Evolutionary conservation across 2,113 vertebrate species (phyloP).

Genomic region (Petrocephalus zakoni): DNA sequence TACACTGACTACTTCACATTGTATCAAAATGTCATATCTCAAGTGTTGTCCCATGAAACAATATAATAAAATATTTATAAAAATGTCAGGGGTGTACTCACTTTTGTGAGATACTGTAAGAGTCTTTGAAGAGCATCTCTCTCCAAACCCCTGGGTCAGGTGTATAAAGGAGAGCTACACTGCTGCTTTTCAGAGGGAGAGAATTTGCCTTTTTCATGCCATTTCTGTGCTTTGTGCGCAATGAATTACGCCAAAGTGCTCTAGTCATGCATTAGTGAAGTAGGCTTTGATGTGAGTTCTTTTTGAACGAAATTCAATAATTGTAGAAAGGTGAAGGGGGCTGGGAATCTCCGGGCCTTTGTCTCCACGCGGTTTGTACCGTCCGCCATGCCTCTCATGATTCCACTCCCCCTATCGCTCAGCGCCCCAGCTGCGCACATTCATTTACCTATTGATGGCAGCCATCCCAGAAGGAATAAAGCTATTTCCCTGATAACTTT

Average conservation of each 20-base stretch:
- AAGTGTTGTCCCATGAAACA: too few species aligned
- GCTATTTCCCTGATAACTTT: not conserved
- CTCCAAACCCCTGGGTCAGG: not conserved
- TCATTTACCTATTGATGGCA: constrained; percentile 47
- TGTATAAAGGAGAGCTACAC: constrained; percentile 15
- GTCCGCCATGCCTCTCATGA: constrained; percentile 28
- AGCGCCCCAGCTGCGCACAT: constrained; percentile 18
- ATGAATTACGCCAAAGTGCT: constrained; percentile 52
- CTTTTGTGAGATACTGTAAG: too few species aligned
- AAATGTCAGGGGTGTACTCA: too few species aligned
- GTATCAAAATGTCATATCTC: too few species aligned
- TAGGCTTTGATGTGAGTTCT: constrained; percentile 60
- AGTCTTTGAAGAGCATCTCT: not conserved
- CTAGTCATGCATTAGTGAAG: constrained; percentile 55
- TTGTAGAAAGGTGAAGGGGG: constrained; percentile 60
- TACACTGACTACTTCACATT: too few species aligned
- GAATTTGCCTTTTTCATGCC: constrained; percentile 43
- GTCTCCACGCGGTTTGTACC: constrained; percentile 43
- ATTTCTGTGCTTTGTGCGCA: constrained; percentile 46
- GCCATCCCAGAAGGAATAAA: constrained; percentile 28
- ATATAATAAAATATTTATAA: too few species aligned
- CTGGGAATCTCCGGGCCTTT: constrained; percentile 42
- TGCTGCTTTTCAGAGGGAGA: constrained; percentile 36
- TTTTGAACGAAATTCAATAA: constrained; percentile 66
- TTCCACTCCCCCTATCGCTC: constrained; percentile 16